A percentile compares a stretch with the other conserved stretches of the same genome.
Conservation (phyloP, 2,888 invertebrate species). For the Apotomis capreana region DNA sequence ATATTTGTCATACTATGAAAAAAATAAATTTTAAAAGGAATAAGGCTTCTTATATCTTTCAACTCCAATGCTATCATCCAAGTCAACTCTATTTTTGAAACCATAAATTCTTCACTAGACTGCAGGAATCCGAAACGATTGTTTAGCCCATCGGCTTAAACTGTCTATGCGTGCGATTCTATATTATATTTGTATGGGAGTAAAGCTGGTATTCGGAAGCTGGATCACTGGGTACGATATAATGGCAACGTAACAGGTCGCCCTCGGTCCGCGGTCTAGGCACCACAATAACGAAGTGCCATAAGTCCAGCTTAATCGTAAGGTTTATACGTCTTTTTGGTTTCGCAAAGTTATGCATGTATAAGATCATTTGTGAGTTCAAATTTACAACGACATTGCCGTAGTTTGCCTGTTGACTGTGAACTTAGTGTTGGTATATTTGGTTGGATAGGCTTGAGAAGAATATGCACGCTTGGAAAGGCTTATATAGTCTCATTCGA, state of each 20-base stretch:
- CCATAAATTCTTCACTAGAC: background rate
- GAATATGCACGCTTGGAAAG: background rate
- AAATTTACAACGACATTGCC: background rate
- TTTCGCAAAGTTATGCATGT: background rate
- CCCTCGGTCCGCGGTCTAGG: background rate
- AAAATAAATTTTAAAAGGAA: no score
- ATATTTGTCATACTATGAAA: no score
- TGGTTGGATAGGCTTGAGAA: background rate
- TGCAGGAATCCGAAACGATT: background rate
- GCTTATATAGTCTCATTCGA: background rate
- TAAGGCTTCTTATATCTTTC: constrained; percentile 1
- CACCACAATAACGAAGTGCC: background rate
- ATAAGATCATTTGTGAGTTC: constrained; percentile 17
- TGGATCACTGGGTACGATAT: background rate
- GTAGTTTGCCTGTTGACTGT: constrained; percentile 1
- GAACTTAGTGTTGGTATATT: background rate
- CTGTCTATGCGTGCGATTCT: background rate
- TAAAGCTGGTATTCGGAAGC: constrained; percentile 3
- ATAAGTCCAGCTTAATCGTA: background rate
- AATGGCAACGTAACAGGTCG: constrained; percentile 15
- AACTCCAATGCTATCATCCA: background rate
- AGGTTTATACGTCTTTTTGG: background rate
- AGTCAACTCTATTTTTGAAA: background rate
- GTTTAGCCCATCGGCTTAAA: background rate
- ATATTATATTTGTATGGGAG: background rate